Percentiles rank a stretch among this genome's conserved stretches.
These are phyloP conservation scores for Pachyseris speciosa DNA, from an alignment of 64 coral and sea anemone species.

Conservation along the genomic window DNA sequence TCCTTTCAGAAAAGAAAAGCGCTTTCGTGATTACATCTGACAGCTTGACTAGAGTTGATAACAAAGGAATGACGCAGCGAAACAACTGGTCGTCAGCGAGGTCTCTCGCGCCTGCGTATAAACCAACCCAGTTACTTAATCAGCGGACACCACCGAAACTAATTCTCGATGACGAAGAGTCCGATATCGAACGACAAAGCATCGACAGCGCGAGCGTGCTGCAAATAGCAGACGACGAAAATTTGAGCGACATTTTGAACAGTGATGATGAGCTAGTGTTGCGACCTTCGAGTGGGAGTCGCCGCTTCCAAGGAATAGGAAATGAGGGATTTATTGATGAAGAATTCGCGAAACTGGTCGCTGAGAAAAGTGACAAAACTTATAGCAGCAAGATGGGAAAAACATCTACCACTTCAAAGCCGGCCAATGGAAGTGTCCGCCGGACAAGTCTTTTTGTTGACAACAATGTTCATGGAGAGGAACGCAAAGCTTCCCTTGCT, in stretches of 20 bases:
- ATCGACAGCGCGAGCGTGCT: conserved; percentile 46
- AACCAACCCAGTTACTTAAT: conserved; percentile 58
- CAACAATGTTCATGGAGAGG: not conserved
- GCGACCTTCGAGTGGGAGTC: not conserved
- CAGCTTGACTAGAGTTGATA: conserved; percentile 20
- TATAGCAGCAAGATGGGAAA: not conserved
- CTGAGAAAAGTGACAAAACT: not conserved
- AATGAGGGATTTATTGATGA: not conserved
- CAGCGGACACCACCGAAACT: conserved; percentile 78
- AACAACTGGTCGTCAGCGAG: conserved; percentile 70
- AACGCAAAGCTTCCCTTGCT: not conserved
- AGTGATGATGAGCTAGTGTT: conserved; percentile 70
- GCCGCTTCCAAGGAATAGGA: not conserved
- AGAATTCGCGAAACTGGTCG: not conserved
- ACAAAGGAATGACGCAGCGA: conserved; percentile 37
- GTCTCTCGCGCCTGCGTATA: conserved; percentile 73
- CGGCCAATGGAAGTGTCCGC: not conserved
- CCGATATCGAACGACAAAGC: conserved; percentile 38
- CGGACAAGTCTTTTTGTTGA: not conserved
- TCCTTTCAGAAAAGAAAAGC: not conserved
- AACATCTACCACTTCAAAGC: not conserved
- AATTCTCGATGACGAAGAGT: conserved; percentile 81
- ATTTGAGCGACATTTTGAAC: conserved; percentile 75
- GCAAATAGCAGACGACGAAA: conserved; percentile 66
- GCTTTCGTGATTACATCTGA: conserved; percentile 32